Evolutionary conservation across 2,797 vertebrate genomes (phyloP).

Genomic region (Muraenolepis orangiensis): DNA sequence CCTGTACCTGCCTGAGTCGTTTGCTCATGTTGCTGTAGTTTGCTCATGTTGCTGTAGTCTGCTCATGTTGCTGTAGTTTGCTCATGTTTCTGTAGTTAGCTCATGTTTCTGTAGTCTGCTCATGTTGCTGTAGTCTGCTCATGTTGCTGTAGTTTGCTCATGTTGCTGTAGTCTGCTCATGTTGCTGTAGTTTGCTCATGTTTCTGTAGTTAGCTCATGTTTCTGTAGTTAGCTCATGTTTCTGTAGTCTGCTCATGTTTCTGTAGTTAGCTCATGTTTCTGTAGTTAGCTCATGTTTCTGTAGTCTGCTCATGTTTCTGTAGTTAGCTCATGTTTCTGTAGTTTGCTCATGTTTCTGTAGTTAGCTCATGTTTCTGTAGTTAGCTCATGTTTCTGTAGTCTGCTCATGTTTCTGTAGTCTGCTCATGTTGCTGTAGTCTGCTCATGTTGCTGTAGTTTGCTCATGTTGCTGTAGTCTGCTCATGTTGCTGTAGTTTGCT

Average conservation of each 20-base stretch:
- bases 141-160: slow-evolving; percentile 21
- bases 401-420: slow-evolving; percentile 20
- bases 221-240: slow-evolving; percentile 18
- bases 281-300: slow-evolving; percentile 18
- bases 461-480: slow-evolving; percentile 16
- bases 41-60: slow-evolving; percentile 16
- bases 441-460: slow-evolving; percentile 19
- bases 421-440: slow-evolving; percentile 16
- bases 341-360: slow-evolving; percentile 16
- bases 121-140: slow-evolving; percentile 17
- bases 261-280: slow-evolving; percentile 18
- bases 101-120: too few relatives aligned
- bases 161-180: slow-evolving; percentile 18
- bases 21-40: slow-evolving; percentile 21
- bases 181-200: slow-evolving; percentile 19
- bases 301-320: slow-evolving; percentile 20
- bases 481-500: slow-evolving; percentile 19
- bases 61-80: slow-evolving; percentile 19
- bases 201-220: too few relatives aligned
- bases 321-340: slow-evolving; percentile 18
- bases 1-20: slow-evolving; percentile 11
- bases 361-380: too few relatives aligned
- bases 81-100: too few relatives aligned
- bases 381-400: slow-evolving; percentile 19
- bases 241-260: slow-evolving; percentile 18